Base-by-base conservation (phyloP, 2,113 vertebrate genomes). In the Scytalopus superciliaris region DNA sequence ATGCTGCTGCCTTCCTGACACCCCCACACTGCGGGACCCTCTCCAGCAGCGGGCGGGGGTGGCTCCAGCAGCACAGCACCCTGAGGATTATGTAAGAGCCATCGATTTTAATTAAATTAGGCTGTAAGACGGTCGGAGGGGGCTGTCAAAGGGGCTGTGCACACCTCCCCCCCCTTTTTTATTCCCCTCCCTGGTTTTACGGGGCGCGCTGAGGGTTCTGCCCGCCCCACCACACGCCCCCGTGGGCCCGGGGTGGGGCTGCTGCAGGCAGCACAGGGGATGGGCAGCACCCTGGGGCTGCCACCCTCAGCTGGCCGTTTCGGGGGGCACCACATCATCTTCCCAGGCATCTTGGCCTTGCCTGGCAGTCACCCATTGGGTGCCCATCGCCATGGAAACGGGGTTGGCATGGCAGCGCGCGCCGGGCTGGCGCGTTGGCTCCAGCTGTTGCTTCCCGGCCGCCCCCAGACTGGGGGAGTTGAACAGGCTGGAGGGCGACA, bases 391-490 rank as follows among this genome's bases (percentile, higher is more conserved):
- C 96, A 93, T 93, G 91, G 94, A 63, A 96, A 96, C 82, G 47
- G 84, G 88, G 97, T 97, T 97, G 97, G 96, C 96, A 97, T 97
- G 92, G 92, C 89, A 97, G 96, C 96, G 5, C 40, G 47, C 90
- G 40, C 80, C 7, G 14, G 94, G 56, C 90, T 87, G 75, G 27
- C 70, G 49, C 72, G 84, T 73, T 94, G 92, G 94, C 93, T 96
- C 95, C 92, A 93, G 96, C 90, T 93, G 93, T 52, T 77, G 25
- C 40, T n/a, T 96, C 93, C 90, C 89, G 81, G 30, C 90, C 94
- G 25, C 95, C 96, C 83, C 66, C 91, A 12, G 68, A 90, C 8
- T 60, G 78, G 53, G 47, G 69, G 78, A 87, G 68, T 78, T 18
- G 13, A 91, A 78, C 53, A 40, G 94, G 93, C 94, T 85, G 93